These are phyloP conservation scores for Tadarida brasiliensis DNA, from an alignment of 2,797 vertebrate genomes.

Conservation along the genomic window DNA sequence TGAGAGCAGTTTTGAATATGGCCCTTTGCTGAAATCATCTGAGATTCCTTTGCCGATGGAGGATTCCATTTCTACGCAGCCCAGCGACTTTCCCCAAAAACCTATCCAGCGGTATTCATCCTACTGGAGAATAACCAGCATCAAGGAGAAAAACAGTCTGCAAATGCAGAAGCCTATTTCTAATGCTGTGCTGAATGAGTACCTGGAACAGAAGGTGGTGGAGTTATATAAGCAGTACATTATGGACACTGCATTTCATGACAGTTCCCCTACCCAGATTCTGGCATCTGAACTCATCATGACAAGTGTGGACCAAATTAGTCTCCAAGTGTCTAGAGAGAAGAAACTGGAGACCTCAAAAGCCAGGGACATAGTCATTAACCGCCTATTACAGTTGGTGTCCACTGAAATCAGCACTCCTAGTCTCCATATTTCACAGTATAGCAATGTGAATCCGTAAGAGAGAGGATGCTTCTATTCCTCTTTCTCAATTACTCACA, in stretches of 20 bases:
- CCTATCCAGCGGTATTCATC: conserved; percentile 89
- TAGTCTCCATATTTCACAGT: conserved; percentile 94
- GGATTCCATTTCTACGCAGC: conserved; percentile 87
- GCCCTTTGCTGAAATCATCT: conserved; percentile 94
- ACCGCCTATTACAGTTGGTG: conserved; percentile 92
- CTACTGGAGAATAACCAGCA: conserved; percentile 91
- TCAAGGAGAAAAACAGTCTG: conserved; percentile 91
- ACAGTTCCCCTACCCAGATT: conserved; percentile 90
- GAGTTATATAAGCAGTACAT: conserved; percentile 97
- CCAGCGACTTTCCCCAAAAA: conserved; percentile 70
- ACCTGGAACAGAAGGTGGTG: conserved; percentile 95
- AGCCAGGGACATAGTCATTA: conserved; percentile 97
- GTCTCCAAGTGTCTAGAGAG: conserved; percentile 94
- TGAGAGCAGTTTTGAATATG: conserved; percentile 85
- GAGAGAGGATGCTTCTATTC: conserved; percentile 56
- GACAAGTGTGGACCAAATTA: conserved; percentile 96
- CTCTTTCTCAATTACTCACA: background rate
- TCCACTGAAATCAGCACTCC: conserved; percentile 97
- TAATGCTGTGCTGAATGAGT: conserved; percentile 95
- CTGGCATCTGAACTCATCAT: conserved; percentile 95
- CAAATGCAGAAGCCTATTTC: conserved; percentile 94
- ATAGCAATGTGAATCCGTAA: conserved; percentile 81
- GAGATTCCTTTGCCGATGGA: conserved; percentile 92
- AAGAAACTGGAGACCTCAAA: conserved; percentile 94
- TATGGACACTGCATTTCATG: conserved; percentile 91